Evolutionary conservation across 37 sponge, comb jelly and placozoan species (phyloP).

Genomic region (Ephydatia muelleri): DNA sequence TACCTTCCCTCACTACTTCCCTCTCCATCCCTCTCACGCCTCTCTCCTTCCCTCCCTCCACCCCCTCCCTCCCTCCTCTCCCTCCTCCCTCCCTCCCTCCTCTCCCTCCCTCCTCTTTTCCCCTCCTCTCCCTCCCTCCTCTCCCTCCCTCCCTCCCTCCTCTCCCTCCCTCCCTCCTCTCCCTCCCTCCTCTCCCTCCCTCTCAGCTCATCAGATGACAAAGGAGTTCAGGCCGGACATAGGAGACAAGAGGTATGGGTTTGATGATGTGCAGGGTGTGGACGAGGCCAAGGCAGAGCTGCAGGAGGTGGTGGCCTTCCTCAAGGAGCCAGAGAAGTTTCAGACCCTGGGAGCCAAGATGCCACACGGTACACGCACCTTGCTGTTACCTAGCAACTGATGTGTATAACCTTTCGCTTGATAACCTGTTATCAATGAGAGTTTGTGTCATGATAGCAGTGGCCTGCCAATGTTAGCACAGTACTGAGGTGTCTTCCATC

Average conservation of each 20-base stretch:
- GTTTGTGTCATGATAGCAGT: too few relatives aligned
- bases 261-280: constrained; percentile 85
- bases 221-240: constrained; percentile 64
- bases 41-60: not conserved
- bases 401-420: not conserved
- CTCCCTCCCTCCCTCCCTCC: too few relatives aligned
- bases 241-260: constrained; percentile 61
- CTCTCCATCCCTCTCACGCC: not conserved
- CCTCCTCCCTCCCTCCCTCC: not conserved
- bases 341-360: constrained; percentile 88
- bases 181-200: constrained; percentile 4
- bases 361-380: constrained; percentile 65
- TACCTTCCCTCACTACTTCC: too few relatives aligned
- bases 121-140: not conserved
- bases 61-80: not conserved
- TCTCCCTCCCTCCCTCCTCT: not conserved
- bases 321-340: constrained; percentile 82
- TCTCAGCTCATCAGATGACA: constrained; percentile 63
- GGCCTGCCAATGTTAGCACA: too few relatives aligned
- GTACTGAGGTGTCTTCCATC: too few relatives aligned
- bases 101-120: not conserved
- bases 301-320: constrained; percentile 85
- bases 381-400: not conserved
- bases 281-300: constrained; percentile 93
- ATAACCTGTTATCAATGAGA: not conserved